These are phyloP conservation scores for Aphidoletes aphidimyza DNA, from an alignment of 2,888 invertebrate genomes.

Conservation along the genomic window DNA sequence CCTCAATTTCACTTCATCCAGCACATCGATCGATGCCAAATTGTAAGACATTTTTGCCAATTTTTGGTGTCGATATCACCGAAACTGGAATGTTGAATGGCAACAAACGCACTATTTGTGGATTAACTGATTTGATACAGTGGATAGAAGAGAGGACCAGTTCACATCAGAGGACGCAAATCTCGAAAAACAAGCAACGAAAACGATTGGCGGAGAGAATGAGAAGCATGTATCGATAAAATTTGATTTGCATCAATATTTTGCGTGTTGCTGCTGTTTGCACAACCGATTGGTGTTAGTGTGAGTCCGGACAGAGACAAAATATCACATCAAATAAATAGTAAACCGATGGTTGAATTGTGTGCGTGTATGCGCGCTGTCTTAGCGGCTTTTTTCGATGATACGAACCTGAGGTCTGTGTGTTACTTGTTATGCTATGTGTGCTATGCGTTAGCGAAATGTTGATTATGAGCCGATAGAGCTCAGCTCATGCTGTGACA, in stretches of 20 bases:
- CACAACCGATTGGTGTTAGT: too few relatives aligned
- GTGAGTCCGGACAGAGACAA: too few relatives aligned
- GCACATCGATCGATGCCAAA: too few relatives aligned
- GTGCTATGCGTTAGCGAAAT: too few relatives aligned
- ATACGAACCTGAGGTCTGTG: neutral
- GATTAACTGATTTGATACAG: too few relatives aligned
- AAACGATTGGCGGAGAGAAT: neutral
- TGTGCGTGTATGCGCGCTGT: too few relatives aligned
- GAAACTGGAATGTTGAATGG: neutral
- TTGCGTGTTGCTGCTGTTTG: constrained; percentile 18
- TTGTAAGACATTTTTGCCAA: neutral
- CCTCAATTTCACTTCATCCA: too few relatives aligned
- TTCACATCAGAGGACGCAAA: neutral
- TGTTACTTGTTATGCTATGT: neutral
- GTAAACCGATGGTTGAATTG: too few relatives aligned
- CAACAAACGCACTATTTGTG: neutral
- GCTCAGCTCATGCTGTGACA: constrained; percentile 47
- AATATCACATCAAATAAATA: too few relatives aligned
- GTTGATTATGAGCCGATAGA: constrained; percentile 9
- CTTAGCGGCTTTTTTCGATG: constrained; percentile 28
- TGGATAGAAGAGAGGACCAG: neutral
- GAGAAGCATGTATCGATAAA: neutral
- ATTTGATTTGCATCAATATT: neutral
- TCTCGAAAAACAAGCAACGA: constrained; percentile 14
- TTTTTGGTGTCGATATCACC: neutral